Evolutionary conservation across 37 sponge, comb jelly and placozoan species (phyloP).

Genomic region (Petrosia ficiformis): DNA sequence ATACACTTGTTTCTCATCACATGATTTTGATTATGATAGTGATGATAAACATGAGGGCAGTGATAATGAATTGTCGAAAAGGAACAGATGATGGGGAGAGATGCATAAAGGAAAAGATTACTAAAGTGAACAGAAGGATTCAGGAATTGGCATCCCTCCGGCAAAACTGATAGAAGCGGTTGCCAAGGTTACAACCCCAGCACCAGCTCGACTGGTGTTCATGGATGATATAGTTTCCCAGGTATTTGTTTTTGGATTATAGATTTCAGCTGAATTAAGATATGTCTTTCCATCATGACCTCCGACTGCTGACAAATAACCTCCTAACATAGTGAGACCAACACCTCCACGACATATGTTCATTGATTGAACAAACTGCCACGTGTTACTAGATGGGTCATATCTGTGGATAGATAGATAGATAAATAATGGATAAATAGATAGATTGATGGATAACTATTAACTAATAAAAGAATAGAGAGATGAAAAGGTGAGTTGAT

Average conservation of each 20-base stretch:
- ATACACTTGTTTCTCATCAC: too few species aligned
- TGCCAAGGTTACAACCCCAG: slow-evolving; percentile 80
- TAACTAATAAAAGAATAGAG: background rate
- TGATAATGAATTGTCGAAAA: background rate
- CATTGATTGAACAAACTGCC: slow-evolving; percentile 83
- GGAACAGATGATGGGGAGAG: background rate
- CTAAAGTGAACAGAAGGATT: background rate
- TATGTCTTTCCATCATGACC: slow-evolving; percentile 88
- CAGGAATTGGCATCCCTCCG: background rate
- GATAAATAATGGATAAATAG: background rate
- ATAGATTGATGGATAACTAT: too few species aligned
- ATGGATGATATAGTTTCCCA: slow-evolving; percentile 80
- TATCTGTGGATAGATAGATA: slow-evolving; percentile 41
- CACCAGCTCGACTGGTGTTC: slow-evolving; percentile 90
- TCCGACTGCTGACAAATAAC: slow-evolving; percentile 87
- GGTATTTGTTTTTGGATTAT: slow-evolving; percentile 61
- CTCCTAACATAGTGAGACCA: slow-evolving; percentile 81
- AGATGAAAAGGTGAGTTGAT: background rate
- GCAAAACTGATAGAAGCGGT: slow-evolving; percentile 5
- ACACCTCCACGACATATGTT: slow-evolving; percentile 83
- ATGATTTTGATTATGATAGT: too few species aligned
- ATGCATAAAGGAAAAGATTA: background rate
- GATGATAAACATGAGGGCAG: background rate
- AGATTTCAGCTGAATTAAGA: slow-evolving; percentile 83
- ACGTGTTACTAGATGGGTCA: slow-evolving; percentile 73